Evolutionary conservation across 1,140 invertebrate species (phyloP).

Genomic region (Pseudomyrmex concolor): DNA sequence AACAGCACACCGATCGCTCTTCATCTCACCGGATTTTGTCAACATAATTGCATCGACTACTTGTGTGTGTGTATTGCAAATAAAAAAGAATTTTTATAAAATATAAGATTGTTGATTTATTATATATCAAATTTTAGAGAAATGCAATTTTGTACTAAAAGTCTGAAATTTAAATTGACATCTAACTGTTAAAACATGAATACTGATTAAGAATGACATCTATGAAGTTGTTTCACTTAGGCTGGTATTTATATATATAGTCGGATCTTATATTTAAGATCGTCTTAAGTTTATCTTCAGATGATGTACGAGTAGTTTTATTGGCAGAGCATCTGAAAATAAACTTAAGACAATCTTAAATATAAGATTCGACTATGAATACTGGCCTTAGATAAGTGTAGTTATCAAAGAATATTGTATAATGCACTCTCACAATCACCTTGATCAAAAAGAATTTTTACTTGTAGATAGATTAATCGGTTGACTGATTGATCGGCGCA

Average conservation of each 20-base stretch:
- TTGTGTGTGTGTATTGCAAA: background rate
- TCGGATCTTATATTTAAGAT: too few relatives aligned
- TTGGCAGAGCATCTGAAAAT: too few relatives aligned
- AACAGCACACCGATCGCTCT: background rate
- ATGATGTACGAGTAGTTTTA: too few relatives aligned
- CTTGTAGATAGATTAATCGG: slow-evolving; percentile 48
- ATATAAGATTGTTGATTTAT: background rate
- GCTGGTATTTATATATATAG: too few relatives aligned
- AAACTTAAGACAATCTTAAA: too few relatives aligned
- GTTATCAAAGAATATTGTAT: slow-evolving; percentile 4
- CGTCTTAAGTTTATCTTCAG: too few relatives aligned
- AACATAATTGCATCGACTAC: background rate
- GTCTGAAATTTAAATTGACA: background rate
- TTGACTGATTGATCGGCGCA: slow-evolving; percentile 67
- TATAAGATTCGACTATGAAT: too few relatives aligned
- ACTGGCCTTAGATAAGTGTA: background rate
- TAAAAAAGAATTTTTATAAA: background rate
- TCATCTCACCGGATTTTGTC: background rate
- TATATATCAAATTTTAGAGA: background rate
- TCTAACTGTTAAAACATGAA: background rate
- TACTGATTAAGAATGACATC: background rate
- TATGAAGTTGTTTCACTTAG: background rate
- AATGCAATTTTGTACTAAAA: too few relatives aligned
- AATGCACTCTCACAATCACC: background rate
- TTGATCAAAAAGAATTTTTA: slow-evolving; percentile 45